Base-by-base conservation (phyloP, 2,113 vertebrate species). In the Steatornis caripensis region DNA sequence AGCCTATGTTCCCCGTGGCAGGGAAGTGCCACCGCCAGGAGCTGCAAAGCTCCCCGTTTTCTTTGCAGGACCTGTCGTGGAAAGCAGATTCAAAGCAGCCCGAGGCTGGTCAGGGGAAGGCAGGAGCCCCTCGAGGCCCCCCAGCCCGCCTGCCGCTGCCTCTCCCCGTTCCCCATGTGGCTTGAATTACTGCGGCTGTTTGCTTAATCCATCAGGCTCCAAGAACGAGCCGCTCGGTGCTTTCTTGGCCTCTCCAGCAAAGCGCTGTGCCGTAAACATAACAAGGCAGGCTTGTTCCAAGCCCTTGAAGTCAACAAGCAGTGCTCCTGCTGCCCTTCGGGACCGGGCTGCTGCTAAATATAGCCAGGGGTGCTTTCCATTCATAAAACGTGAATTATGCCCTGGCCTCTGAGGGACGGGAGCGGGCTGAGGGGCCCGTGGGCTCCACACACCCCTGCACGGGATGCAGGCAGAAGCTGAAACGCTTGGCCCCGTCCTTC, bases 141-240 rank as follows among this genome's bases (percentile, higher is more conserved):
- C 58, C 80, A 54, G 87, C 55, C 71, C 0, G 2, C n/a, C 79
- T 0, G 12, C 77, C 12, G 9, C 88, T 4, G 5, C 66, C 91
- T 95, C 90, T 81, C 66, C 53, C 39, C 37, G 65, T 82, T 81
- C 65, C 90, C 66, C 92, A 69, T 87, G 85, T 88, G 95, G 87
- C 80, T 95, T 95, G 89, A 93, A 89, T 97, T 92, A 89, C 84
- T 76, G 95, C 1, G 8, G 85, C 71, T 36, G 45, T 95, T 97
- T 94, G 91, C 87, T 93, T 84, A 86, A 95, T 86, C 84, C 93
- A 79, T 82, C 89, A 82, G 83, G 8, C 71, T 95, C 65, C 61
- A 36, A 55, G 83, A 91, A 90, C 26, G 77, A 94, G 72, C 74
- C 32, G 3, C 84, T 94, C 12, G 17, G 27, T 32, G 88, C 86